phyloP scores from a whole-genome alignment of 2,797 vertebrate species.

The Melanotaenia parkinsoni region DNA sequence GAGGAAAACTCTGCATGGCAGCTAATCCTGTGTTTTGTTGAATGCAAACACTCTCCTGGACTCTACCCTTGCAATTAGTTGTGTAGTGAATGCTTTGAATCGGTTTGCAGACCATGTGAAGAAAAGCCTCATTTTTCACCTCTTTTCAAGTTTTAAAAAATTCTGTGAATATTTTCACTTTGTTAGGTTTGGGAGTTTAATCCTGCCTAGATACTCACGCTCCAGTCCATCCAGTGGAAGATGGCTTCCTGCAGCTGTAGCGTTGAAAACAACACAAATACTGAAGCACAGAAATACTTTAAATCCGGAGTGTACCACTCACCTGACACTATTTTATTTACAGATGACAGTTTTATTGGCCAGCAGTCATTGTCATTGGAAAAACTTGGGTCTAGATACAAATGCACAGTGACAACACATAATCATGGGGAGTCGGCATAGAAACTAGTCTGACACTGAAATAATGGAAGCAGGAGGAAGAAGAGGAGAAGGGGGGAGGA shows the following conservation, averaged over 20 bases:
- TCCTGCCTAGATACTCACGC: conserved; percentile 3
- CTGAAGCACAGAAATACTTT: conserved; percentile 34
- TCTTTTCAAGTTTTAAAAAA: conserved; percentile 16
- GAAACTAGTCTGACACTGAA: conserved; percentile 18
- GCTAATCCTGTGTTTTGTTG: conserved; percentile 35
- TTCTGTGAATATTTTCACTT: conserved; percentile 12
- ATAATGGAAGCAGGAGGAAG: conserved; percentile 19
- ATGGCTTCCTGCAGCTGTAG: conserved; percentile 3
- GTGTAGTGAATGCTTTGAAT: conserved; percentile 32
- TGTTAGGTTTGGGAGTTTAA: conserved; percentile 36
- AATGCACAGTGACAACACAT: conserved; percentile 2
- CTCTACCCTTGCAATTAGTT: conserved; percentile 14
- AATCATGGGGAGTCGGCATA: conserved; percentile 14
- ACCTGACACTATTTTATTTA: conserved; percentile 66
- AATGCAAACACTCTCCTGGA: conserved; percentile 33
- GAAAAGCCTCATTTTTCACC: conserved; percentile 27
- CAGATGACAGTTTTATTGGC: conserved; percentile 55
- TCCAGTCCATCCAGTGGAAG: neutral
- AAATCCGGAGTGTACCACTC: conserved; percentile 54
- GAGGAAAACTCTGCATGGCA: conserved; percentile 24
- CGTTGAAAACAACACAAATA: conserved; percentile 1
- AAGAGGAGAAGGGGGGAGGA: conserved; percentile 4
- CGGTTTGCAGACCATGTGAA: conserved; percentile 24
- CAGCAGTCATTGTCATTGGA: conserved; percentile 38
- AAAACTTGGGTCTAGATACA: conserved; percentile 22